A percentile compares a stretch with the other conserved stretches of the same genome.
Evolutionary conservation across 2,113 vertebrate genomes (phyloP).

Genomic region (Pseudorasbora parva): DNA sequence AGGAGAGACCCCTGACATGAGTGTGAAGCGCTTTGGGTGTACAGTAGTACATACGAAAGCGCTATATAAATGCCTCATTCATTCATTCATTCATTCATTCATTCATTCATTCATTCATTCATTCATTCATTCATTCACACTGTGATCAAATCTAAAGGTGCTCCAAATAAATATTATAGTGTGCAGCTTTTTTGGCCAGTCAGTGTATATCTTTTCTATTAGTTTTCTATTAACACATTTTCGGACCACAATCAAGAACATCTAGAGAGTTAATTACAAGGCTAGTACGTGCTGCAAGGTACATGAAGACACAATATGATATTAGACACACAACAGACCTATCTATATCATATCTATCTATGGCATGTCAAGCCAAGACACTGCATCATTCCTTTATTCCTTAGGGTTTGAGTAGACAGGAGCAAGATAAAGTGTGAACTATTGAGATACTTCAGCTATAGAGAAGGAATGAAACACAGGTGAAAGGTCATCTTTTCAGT

Average conservation of each 20-base stretch:
- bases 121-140: too few species aligned
- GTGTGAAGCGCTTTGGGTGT: too few species aligned
- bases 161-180: not conserved
- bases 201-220: not conserved
- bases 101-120: too few species aligned
- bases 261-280: not conserved
- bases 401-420: constrained; percentile 72
- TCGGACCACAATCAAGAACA: not conserved
- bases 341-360: constrained; percentile 80
- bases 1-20: too few species aligned
- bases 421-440: constrained; percentile 57
- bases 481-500: constrained; percentile 36
- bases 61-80: too few species aligned
- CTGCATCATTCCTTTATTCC: constrained; percentile 63
- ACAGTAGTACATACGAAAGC: too few species aligned
- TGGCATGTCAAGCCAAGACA: constrained; percentile 58
- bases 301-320: not conserved
- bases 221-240: not conserved
- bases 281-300: not conserved
- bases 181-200: not conserved
- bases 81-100: too few species aligned
- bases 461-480: constrained; percentile 37
- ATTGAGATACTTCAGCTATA: constrained; percentile 8
- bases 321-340: not conserved
- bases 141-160: not conserved